phyloP scores from a whole-genome alignment of 2,888 invertebrate species.

The Tachina grossa region DNA sequence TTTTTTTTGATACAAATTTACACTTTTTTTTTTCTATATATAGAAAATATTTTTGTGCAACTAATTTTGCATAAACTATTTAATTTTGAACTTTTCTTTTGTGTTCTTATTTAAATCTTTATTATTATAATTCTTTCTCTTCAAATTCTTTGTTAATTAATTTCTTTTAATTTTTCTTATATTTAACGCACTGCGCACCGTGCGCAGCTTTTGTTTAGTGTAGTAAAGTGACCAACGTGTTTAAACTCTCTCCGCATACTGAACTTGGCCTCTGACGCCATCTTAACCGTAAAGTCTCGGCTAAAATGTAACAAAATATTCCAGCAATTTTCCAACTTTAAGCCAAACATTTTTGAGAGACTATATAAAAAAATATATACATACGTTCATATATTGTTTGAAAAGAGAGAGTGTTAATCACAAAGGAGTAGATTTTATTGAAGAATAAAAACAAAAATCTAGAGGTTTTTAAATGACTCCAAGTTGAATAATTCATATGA shows the following conservation, averaged over 20 bases:
- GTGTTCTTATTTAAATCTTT: constrained; percentile 47
- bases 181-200: constrained; percentile 75
- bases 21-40: constrained; percentile 1
- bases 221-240: constrained; percentile 74
- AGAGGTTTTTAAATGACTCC: neutral
- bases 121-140: constrained; percentile 21
- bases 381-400: neutral
- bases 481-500: neutral
- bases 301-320: constrained; percentile 62
- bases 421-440: neutral
- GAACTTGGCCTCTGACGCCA: constrained; percentile 82
- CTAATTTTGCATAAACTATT: constrained; percentile 22
- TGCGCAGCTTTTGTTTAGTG: constrained; percentile 75
- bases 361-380: constrained; percentile 2
- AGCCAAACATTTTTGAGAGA: constrained; percentile 65
- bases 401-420: neutral
- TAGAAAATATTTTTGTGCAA: neutral
- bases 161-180: constrained; percentile 36
- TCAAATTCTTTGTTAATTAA: constrained; percentile 50
- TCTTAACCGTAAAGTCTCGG: constrained; percentile 77
- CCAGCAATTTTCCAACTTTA: constrained; percentile 67
- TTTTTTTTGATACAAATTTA: neutral
- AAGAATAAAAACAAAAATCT: neutral
- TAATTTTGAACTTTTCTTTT: constrained; percentile 26
- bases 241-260: constrained; percentile 81